Percentiles rank a stretch among this genome's conserved stretches.
These are phyloP conservation scores for Drosophila pseudoananassae DNA, from an alignment of 1,140 invertebrate genomes.

Conservation along the genomic window DNA sequence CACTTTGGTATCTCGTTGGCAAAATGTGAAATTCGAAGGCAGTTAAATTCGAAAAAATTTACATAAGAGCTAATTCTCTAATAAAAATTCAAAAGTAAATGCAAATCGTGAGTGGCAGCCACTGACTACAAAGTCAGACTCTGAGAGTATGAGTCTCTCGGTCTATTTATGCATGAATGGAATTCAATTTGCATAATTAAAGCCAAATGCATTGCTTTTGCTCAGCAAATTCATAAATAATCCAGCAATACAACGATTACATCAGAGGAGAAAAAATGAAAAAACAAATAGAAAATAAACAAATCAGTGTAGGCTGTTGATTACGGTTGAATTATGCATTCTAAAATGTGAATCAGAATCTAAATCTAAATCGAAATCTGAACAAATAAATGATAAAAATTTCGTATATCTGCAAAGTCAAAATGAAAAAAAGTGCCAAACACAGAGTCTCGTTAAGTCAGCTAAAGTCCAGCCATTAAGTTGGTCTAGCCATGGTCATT, in stretches of 20 bases:
- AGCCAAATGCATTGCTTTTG: slow-evolving; percentile 61
- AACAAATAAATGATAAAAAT: slow-evolving; percentile 11
- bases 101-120: slow-evolving; percentile 42
- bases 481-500: slow-evolving; percentile 50
- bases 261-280: slow-evolving; percentile 18
- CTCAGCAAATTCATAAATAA: slow-evolving; percentile 49
- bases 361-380: background rate
- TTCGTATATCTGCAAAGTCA: background rate
- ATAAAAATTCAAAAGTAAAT: slow-evolving; percentile 78
- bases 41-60: slow-evolving; percentile 44
- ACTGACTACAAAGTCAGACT: slow-evolving; percentile 20
- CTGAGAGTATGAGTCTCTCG: slow-evolving; percentile 25
- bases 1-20: slow-evolving; percentile 22
- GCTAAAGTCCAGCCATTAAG: slow-evolving; percentile 39
- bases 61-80: slow-evolving; percentile 71
- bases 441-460: background rate
- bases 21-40: slow-evolving; percentile 40
- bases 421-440: background rate
- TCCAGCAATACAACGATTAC: slow-evolving; percentile 22
- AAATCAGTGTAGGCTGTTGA: slow-evolving; percentile 36
- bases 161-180: slow-evolving; percentile 69
- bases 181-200: slow-evolving; percentile 79
- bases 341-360: slow-evolving; percentile 10
- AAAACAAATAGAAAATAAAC: slow-evolving; percentile 45
- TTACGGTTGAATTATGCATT: slow-evolving; percentile 42